Base-by-base conservation (phyloP, 2,113 vertebrate genomes). In the Stomatorhinus ivindoensis region DNA sequence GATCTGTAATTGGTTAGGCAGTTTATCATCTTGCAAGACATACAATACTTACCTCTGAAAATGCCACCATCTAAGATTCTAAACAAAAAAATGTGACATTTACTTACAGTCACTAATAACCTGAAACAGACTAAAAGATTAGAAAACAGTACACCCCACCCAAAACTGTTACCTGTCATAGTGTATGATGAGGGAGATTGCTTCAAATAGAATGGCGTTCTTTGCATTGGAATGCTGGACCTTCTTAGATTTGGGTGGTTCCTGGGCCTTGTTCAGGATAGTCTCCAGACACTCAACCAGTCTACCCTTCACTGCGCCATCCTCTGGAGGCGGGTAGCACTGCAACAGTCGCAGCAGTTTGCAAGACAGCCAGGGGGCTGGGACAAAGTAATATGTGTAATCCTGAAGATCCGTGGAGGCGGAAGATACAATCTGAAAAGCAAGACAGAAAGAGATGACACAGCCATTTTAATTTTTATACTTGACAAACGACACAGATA, bases 211-310 rank as follows among this genome's bases (percentile, higher is more conserved):
- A 92, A 98, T 97, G 27, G 97, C 97, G 0, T 98, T 98, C 95
- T 98, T 98, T 87, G 97, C 97, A 0, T 98, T 98, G 58, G 97
- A 98, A 91, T 98, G 97, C 94, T 98, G 97, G 65, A 98, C 97
- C 93, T 98, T 98, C 95, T 98, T 98, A 91, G 97, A 98, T 91
- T 98, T 98, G 21, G 97, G 97, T 0, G 97, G 97, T 89, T 98
- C 97, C 94, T 98, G 97, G 19, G 97, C 97, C 92, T 98, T 98
- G 93, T 98, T 98, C 55, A 98, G 96, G 90, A 98, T 97, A 0
- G 97, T 98, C 93, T 98, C 97, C 90, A 98, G 94, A 92, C 97
- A 98, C 93, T 98, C 97, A 1, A 97, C 97, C 91, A 98, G 95
- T 5, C 97, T 96, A 24, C 97, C 97, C 90, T 97, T 97, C 90